These are phyloP conservation scores for Ciconia nigra DNA, from an alignment of 2,797 vertebrate genomes.

Conservation along the genomic window DNA sequence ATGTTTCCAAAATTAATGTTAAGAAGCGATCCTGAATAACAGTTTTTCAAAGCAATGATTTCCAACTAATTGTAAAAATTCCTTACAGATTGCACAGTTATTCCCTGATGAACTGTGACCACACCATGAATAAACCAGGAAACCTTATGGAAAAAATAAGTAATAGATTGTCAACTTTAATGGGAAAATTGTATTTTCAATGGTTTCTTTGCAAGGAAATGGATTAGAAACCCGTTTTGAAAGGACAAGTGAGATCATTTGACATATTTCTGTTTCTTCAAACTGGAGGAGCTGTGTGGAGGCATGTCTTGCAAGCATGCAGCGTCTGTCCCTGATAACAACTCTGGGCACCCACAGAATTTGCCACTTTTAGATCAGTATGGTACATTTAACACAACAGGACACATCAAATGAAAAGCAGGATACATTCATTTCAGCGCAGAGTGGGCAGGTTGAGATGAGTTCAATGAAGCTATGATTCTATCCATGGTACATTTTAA, in stretches of 20 bases:
- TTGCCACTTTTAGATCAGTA: neutral
- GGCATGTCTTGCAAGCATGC: neutral
- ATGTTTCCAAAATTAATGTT: neutral
- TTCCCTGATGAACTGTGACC: neutral
- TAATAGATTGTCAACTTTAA: neutral
- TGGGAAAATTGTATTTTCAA: neutral
- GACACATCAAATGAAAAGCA: neutral
- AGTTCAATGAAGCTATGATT: slow-evolving; percentile 7
- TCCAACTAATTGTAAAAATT: neutral
- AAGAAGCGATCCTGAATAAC: neutral
- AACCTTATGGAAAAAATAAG: neutral
- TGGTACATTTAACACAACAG: neutral
- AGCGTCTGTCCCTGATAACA: neutral
- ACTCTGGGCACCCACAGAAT: neutral
- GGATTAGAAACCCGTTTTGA: neutral
- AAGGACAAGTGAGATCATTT: neutral
- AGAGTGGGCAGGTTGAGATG: neutral
- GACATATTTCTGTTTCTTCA: neutral
- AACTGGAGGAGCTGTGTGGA: neutral
- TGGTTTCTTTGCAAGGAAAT: neutral
- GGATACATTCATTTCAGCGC: neutral
- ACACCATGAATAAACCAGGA: neutral
- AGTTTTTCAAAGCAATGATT: neutral
- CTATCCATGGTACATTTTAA: neutral
- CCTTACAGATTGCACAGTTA: neutral